These are phyloP conservation scores for Danaus melanippus DNA, from an alignment of 1,140 invertebrate genomes.

Conservation along the genomic window DNA sequence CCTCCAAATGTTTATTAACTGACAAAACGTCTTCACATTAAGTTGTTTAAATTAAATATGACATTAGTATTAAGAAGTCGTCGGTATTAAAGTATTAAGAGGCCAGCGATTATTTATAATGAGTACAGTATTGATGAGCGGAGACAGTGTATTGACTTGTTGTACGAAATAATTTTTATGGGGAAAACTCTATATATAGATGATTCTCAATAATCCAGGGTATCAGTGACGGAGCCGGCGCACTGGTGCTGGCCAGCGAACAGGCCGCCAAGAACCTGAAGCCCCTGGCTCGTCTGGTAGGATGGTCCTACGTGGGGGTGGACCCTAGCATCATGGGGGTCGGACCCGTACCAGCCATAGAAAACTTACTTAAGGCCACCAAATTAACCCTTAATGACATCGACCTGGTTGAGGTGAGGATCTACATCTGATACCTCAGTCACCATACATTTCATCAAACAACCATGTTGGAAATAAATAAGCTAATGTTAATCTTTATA, in stretches of 20 bases:
- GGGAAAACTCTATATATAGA: neutral
- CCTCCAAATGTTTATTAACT: too few species aligned
- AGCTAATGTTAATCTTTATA: too few species aligned
- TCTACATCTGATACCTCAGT: slow-evolving; percentile 29
- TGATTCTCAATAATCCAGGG: slow-evolving; percentile 68
- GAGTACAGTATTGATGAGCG: too few species aligned
- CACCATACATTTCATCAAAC: too few species aligned
- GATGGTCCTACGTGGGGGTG: slow-evolving; percentile 84
- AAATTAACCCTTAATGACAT: slow-evolving; percentile 89
- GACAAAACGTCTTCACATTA: too few species aligned
- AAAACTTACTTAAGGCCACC: slow-evolving; percentile 82
- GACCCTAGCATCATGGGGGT: slow-evolving; percentile 93
- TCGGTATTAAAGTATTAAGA: too few species aligned
- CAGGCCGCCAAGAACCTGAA: slow-evolving; percentile 89
- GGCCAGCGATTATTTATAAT: too few species aligned
- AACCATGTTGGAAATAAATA: too few species aligned
- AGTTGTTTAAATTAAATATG: too few species aligned
- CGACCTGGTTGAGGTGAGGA: slow-evolving; percentile 90
- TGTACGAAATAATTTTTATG: too few species aligned
- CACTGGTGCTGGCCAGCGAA: slow-evolving; percentile 92
- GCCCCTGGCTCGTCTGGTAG: slow-evolving; percentile 84
- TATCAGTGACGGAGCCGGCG: slow-evolving; percentile 96
- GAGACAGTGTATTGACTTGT: too few species aligned
- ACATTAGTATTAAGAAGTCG: too few species aligned
- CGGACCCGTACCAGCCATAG: slow-evolving; percentile 93